Conservation (phyloP, 2,797 vertebrate species). For the Tolypeutes matacus region DNA sequence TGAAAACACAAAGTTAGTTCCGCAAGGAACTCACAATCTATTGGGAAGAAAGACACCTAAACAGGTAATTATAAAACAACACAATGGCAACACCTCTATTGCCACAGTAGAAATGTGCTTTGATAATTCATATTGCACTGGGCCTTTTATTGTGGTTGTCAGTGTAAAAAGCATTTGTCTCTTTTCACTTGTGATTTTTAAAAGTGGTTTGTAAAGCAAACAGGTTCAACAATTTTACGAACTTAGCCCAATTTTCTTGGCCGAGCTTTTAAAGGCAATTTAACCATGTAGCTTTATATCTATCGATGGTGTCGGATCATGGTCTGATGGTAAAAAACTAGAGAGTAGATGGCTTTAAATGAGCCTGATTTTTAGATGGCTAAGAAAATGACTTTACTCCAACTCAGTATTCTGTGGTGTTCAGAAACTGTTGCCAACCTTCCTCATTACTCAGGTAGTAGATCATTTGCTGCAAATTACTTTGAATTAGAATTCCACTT, state of each 20-base stretch:
- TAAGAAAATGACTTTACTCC: slow-evolving; percentile 40
- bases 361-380: background rate
- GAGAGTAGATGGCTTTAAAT: background rate
- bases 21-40: background rate
- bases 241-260: background rate
- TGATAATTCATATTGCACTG: background rate
- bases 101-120: background rate
- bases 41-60: background rate
- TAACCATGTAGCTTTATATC: background rate
- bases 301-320: background rate
- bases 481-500: slow-evolving; percentile 60
- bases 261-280: background rate
- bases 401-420: background rate
- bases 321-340: background rate
- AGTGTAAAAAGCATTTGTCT: background rate
- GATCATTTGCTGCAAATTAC: slow-evolving; percentile 38
- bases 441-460: slow-evolving; percentile 15
- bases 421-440: background rate
- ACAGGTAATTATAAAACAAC: background rate
- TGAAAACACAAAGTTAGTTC: background rate
- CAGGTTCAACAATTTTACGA: background rate
- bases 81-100: background rate
- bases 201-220: slow-evolving; percentile 1
- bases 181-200: background rate
- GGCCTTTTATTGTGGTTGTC: background rate